A percentile compares a stretch with the other conserved stretches of the same genome.
phyloP scores from a whole-genome alignment of 2,797 vertebrate species.

The Halcyon badia region DNA sequence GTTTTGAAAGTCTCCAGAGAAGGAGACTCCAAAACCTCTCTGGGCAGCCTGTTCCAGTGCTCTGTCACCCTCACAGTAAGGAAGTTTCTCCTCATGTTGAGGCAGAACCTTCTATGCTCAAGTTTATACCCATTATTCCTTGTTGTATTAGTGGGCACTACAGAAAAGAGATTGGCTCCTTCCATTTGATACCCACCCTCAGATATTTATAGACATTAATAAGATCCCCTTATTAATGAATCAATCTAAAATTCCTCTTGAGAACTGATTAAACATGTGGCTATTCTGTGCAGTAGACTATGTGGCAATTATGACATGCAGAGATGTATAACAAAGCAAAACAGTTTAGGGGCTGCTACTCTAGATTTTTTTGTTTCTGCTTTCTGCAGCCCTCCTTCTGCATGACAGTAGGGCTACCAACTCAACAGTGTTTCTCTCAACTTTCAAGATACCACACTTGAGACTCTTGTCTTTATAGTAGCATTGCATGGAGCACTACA shows the following conservation, averaged over 20 bases:
- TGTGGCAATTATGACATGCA: rapidly evolving
- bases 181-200: too few relatives aligned
- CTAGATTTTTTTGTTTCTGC: not conserved
- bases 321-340: not conserved
- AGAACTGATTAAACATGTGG: not conserved
- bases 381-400: not conserved
- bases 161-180: too few relatives aligned
- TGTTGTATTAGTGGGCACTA: too few relatives aligned
- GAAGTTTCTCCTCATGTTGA: too few relatives aligned
- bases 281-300: not conserved
- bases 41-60: too few relatives aligned
- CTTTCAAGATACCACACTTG: not conserved
- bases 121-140: too few relatives aligned
- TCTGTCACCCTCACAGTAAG: too few relatives aligned
- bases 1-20: too few relatives aligned
- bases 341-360: not conserved
- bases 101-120: too few relatives aligned
- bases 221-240: not conserved
- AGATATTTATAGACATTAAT: too few relatives aligned
- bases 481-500: not conserved
- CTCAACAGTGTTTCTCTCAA: not conserved
- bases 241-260: not conserved
- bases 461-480: not conserved
- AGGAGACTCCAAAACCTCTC: too few relatives aligned
- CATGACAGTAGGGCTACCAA: not conserved